Conservation (phyloP, 2,797 vertebrate genomes). For the Sebastes minor region DNA sequence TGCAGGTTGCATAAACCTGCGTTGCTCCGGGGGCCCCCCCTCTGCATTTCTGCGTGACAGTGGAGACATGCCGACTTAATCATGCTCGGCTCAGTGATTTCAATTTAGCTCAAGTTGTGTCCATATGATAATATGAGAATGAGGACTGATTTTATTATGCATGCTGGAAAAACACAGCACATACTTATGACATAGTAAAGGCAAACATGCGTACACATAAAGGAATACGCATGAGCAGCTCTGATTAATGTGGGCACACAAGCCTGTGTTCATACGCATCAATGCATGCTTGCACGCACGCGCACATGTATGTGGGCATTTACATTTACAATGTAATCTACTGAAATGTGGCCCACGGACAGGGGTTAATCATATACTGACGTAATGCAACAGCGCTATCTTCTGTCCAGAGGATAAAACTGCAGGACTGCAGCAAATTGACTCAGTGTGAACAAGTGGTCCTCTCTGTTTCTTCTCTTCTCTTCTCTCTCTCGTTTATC, state of each 20-base stretch:
- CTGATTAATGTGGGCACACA: conserved; percentile 7
- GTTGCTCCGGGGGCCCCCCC: conserved; percentile 7
- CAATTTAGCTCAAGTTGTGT: background rate
- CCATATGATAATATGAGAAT: background rate
- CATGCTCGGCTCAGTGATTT: conserved; percentile 3
- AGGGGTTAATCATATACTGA: conserved; percentile 10
- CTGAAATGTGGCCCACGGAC: conserved; percentile 17
- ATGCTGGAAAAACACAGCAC: background rate
- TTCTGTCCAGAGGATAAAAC: conserved; percentile 51
- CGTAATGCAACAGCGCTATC: conserved; percentile 64
- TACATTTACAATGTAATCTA: conserved; percentile 17
- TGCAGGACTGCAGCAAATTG: conserved; percentile 67
- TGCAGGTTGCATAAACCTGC: conserved; percentile 54
- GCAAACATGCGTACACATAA: conserved; percentile 4
- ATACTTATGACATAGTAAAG: background rate
- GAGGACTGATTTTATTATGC: background rate
- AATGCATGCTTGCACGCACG: background rate
- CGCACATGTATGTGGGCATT: background rate
- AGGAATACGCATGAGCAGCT: conserved; percentile 1
- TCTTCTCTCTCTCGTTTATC: background rate
- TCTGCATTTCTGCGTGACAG: background rate
- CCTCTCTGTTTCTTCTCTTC: background rate
- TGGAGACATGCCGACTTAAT: conserved; percentile 14
- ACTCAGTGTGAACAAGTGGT: conserved; percentile 52
- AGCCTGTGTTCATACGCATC: background rate